These are phyloP conservation scores for Oxyscelio sp. DNA, from an alignment of 2,888 invertebrate genomes.

Conservation along the genomic window DNA sequence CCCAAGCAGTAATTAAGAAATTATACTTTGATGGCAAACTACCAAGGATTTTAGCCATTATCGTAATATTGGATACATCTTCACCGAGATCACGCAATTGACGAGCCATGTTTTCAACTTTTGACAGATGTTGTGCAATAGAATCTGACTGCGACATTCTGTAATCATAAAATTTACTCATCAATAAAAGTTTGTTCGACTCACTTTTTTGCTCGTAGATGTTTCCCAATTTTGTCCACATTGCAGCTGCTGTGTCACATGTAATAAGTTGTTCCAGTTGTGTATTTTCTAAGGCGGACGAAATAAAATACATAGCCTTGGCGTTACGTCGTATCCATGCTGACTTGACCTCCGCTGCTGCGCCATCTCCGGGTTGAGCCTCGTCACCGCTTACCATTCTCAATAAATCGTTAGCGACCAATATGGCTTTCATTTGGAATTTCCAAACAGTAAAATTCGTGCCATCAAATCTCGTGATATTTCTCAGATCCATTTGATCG, in stretches of 20 bases:
- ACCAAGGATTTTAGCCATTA: slow-evolving; percentile 63
- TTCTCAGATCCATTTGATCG: background rate
- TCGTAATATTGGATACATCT: slow-evolving; percentile 41
- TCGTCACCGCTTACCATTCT: background rate
- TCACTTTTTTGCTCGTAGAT: slow-evolving; percentile 53
- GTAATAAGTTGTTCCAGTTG: slow-evolving; percentile 60
- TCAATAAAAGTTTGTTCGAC: slow-evolving; percentile 46
- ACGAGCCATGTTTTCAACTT: slow-evolving; percentile 59
- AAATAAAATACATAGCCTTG: slow-evolving; percentile 53
- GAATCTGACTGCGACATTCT: slow-evolving; percentile 48
- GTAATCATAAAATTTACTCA: slow-evolving; percentile 60
- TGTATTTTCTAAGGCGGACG: slow-evolving; percentile 26
- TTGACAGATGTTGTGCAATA: slow-evolving; percentile 30
- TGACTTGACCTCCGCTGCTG: background rate
- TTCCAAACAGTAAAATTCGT: background rate
- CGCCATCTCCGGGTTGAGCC: background rate
- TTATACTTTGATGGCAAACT: slow-evolving; percentile 60
- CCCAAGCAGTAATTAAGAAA: slow-evolving; percentile 54
- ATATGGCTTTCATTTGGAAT: background rate
- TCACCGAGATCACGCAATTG: slow-evolving; percentile 61
- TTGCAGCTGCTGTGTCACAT: slow-evolving; percentile 46
- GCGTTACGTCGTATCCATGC: slow-evolving; percentile 26
- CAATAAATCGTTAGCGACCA: background rate
- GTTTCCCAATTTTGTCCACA: slow-evolving; percentile 55
- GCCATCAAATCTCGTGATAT: background rate